Base-by-base conservation (phyloP, 2,797 vertebrate species). In the Oophaga sylvatica region DNA sequence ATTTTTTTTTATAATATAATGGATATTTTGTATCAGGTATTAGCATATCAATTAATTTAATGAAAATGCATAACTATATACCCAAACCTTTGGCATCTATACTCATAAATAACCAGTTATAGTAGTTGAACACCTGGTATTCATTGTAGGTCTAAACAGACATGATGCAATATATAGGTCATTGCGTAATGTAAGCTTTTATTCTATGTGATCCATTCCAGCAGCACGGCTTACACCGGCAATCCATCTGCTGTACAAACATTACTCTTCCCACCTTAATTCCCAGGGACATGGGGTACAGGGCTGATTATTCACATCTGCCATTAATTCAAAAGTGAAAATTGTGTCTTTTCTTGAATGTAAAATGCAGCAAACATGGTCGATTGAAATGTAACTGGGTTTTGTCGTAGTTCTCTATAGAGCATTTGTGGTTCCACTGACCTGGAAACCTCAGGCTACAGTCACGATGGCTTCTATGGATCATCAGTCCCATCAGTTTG, bases 261-360 rank as follows among this genome's bases (percentile, higher is more conserved):
- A 67, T 31, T 26, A 20, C 62, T 57, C 75, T 77, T 83, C 87
- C 85, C 87, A 84, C 87, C 87, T 85, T 75, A 45, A 65, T 76
- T 85, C 83, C 77, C 83, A 73, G 13, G 22, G 83, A 53, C 48
- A 57, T 16, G 48, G 31, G 56, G 73, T 31, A 65, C 68, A 57
- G 11, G 35, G 79, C 85, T 81, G 41, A 76, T 48, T 81, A 76
- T 48, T 81, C 68, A 84, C 87, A 85, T 84, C 67, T 88, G 87
- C 67, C 67, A 16, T 19, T 63, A 20, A 56, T 26, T 84, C 48
- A 22, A 71, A 83, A 73, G 60, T 75, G 26, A 59, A 81, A 75
- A 73, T 71, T 41, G 2, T 41, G 5, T 11, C 20, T 63, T 80
- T 57, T 68, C 45, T 26, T 12, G 84, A 19, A 29, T 79, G 48